Evolutionary conservation across 2,113 vertebrate species (phyloP), one percentile per base, ranked within the genome.

Genomic region (Puntigrus tetrazona): DNA sequence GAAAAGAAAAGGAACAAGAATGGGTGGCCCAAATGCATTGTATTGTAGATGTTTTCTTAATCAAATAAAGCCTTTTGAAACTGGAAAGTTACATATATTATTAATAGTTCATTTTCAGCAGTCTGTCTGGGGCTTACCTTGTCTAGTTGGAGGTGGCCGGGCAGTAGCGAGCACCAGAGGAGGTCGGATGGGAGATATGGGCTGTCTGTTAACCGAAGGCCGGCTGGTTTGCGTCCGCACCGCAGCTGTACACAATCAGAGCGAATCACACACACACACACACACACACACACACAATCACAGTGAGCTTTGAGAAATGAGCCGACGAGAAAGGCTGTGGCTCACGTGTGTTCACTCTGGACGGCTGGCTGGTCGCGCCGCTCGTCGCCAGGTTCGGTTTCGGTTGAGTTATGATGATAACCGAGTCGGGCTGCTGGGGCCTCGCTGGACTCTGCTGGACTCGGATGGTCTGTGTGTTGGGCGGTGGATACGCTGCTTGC

Each of bases 301-400:
- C 25, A 27, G 4, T 29, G 25, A 27, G 10, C 9, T 38, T 31
- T 76, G 22, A 31, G 31, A 76, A 76, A 76, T 10, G 22, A 20
- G 3, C 7, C 4, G 0, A 27, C 45, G 1, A 43, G 57, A 34
- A 61, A 41, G 1, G 22, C 11, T 59, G 36, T 7, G 38, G 89
- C 93, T 94, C 84, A 94, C 94, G 3, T 3, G 87, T 61, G 73
- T 82, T 91, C 55, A 86, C 91, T 85, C 85, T 86, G 80, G 70
- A 14, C 7, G 91, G 89, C 20, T 72, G 89, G 9, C 31, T 70
- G 0, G 89, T 90, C 0, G 88, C 3, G n/a, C 55, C 55, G 13
- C 50, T n/a, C 18, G 22, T 59, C 4, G 38, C 18, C 78, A 63
- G 83, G 22, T 72, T 73, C 14, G 70, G 70, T 43, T 81, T 76